phyloP scores from a whole-genome alignment of 2,113 vertebrate species.

The Gymnarchus niloticus region DNA sequence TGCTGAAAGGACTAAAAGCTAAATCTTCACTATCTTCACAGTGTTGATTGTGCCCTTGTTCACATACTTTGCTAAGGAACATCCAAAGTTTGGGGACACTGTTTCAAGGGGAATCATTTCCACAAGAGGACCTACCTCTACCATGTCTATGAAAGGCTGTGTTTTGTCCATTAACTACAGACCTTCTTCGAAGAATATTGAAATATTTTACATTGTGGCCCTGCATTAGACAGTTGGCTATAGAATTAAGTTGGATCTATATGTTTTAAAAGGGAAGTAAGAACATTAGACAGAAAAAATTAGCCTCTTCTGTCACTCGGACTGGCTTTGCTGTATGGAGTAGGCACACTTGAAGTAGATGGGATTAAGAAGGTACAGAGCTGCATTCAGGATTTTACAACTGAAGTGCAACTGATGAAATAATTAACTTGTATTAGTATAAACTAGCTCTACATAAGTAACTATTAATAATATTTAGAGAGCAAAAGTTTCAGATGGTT shows the following conservation, averaged over 20 bases:
- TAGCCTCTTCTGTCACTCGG: slow-evolving; percentile 5
- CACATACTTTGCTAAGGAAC: neutral
- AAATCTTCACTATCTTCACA: no score
- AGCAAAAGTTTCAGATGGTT: neutral
- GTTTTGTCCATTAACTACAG: neutral
- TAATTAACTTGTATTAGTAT: neutral
- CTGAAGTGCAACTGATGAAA: neutral
- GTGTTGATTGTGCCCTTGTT: neutral
- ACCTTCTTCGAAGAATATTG: neutral
- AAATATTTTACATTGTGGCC: neutral
- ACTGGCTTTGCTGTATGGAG: neutral
- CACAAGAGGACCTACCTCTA: neutral
- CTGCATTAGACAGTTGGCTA: neutral
- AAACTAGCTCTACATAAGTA: neutral
- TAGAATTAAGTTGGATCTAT: neutral
- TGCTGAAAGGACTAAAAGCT: neutral
- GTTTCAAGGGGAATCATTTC: neutral
- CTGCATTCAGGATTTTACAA: neutral
- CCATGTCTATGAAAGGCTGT: neutral
- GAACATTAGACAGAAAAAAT: neutral
- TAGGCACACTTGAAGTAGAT: neutral
- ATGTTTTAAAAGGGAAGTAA: neutral
- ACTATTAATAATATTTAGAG: neutral
- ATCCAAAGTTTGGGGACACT: neutral
- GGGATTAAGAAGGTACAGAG: neutral